These are phyloP conservation scores for Vesta saturnalis DNA, from an alignment of 2,888 invertebrate species.

Conservation along the genomic window DNA sequence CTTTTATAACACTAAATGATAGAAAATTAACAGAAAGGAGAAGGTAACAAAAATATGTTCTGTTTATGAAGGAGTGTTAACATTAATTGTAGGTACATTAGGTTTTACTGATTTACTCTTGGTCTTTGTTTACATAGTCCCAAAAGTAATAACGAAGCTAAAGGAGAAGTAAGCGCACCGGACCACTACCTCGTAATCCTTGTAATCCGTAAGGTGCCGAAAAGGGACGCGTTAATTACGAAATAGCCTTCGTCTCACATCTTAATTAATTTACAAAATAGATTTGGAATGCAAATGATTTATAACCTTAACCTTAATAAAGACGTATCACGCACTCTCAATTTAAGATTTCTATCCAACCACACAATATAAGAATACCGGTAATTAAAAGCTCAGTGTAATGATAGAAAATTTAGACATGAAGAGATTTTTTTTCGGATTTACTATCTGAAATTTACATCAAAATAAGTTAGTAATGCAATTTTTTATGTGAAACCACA, in stretches of 20 bases:
- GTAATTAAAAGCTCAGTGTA: too few relatives aligned
- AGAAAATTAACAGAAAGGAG: not conserved
- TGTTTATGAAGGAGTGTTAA: too few relatives aligned
- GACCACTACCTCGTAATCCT: not conserved
- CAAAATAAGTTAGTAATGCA: not conserved
- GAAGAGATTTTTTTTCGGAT: too few relatives aligned
- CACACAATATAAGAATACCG: too few relatives aligned
- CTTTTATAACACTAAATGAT: not conserved
- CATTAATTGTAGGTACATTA: too few relatives aligned
- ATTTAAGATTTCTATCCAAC: too few relatives aligned
- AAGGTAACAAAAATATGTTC: too few relatives aligned
- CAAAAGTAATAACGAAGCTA: too few relatives aligned
- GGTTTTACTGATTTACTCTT: not conserved
- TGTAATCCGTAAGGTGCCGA: not conserved
- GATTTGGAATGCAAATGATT: not conserved
- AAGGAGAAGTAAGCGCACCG: too few relatives aligned
- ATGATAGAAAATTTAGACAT: too few relatives aligned
- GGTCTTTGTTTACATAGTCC: not conserved
- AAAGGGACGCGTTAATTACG: not conserved
- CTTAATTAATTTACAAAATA: not conserved
- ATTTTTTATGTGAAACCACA: not conserved
- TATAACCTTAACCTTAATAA: not conserved
- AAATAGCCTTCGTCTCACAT: not conserved
- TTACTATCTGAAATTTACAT: not conserved
- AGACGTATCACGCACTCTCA: too few relatives aligned